Conservation (phyloP, 1,140 invertebrate genomes). For the Luehdorfia chinensis region DNA sequence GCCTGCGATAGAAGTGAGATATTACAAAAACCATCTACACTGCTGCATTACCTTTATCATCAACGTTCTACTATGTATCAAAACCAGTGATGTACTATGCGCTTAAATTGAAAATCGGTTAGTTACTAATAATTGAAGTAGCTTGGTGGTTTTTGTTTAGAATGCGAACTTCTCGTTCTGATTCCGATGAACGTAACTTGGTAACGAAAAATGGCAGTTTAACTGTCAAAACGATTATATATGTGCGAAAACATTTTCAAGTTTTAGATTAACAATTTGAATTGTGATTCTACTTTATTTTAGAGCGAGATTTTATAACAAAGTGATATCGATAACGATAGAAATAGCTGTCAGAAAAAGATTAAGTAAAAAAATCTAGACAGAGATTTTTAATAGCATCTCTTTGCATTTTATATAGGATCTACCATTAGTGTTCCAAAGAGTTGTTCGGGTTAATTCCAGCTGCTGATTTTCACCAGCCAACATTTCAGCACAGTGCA, state of each 20-base stretch:
- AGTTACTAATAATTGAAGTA: too few relatives aligned
- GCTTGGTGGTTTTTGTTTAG: slow-evolving; percentile 31
- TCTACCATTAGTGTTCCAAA: too few relatives aligned
- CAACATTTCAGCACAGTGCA: too few relatives aligned
- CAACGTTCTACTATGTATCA: slow-evolving; percentile 38
- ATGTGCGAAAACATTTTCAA: slow-evolving; percentile 51
- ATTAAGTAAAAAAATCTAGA: too few relatives aligned
- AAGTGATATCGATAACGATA: slow-evolving; percentile 9
- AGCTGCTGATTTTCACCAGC: too few relatives aligned
- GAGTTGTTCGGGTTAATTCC: too few relatives aligned
- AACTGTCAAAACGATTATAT: slow-evolving; percentile 65
- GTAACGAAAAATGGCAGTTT: slow-evolving; percentile 66
- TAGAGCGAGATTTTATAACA: background rate
- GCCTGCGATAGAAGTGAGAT: slow-evolving; percentile 40
- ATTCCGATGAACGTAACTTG: slow-evolving; percentile 41
- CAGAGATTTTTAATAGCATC: too few relatives aligned
- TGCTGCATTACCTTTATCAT: slow-evolving; percentile 40
- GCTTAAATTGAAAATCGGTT: too few relatives aligned
- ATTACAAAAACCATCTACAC: slow-evolving; percentile 44
- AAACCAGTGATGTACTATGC: slow-evolving; percentile 50
- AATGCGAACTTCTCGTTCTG: slow-evolving; percentile 39
- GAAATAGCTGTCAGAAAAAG: slow-evolving; percentile 1
- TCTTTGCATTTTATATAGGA: too few relatives aligned
- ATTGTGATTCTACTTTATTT: slow-evolving; percentile 14
- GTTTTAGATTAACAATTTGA: slow-evolving; percentile 43